These are phyloP conservation scores for Sphenopsis melanotis DNA, from an alignment of 2,797 vertebrate genomes.

Conservation along the genomic window DNA sequence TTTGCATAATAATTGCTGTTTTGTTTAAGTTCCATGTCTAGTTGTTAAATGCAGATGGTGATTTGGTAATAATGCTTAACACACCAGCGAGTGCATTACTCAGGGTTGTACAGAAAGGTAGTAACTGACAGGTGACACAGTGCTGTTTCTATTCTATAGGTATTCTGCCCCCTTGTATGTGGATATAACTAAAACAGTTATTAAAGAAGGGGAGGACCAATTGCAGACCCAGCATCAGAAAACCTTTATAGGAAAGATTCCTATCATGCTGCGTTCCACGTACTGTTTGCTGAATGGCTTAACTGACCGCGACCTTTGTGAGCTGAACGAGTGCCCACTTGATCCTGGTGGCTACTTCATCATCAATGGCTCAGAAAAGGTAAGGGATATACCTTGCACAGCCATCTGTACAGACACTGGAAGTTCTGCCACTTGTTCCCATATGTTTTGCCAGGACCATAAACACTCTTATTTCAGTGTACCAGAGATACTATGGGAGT, in stretches of 20 bases:
- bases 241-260: constrained; percentile 98
- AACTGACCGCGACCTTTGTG: constrained; percentile 94
- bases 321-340: constrained; percentile 95
- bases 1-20: background rate
- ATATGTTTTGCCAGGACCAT: background rate
- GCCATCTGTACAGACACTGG: background rate
- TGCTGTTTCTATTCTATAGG: constrained; percentile 69
- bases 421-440: background rate
- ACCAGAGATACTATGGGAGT: background rate
- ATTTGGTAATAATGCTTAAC: background rate
- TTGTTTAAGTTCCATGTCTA: background rate
- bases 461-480: background rate
- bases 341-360: constrained; percentile 99
- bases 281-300: constrained; percentile 94
- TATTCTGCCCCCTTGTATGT: constrained; percentile 97
- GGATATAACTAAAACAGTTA: constrained; percentile 98
- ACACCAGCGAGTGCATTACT: background rate
- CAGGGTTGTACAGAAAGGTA: background rate
- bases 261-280: constrained; percentile 97
- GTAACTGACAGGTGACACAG: background rate
- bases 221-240: constrained; percentile 98
- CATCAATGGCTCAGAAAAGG: constrained; percentile 99
- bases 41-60: background rate
- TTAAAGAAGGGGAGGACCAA: constrained; percentile 97
- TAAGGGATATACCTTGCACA: constrained; percentile 32